These are phyloP conservation scores for Morinoia aosen DNA, from an alignment of 2,888 invertebrate species.

Conservation along the genomic window DNA sequence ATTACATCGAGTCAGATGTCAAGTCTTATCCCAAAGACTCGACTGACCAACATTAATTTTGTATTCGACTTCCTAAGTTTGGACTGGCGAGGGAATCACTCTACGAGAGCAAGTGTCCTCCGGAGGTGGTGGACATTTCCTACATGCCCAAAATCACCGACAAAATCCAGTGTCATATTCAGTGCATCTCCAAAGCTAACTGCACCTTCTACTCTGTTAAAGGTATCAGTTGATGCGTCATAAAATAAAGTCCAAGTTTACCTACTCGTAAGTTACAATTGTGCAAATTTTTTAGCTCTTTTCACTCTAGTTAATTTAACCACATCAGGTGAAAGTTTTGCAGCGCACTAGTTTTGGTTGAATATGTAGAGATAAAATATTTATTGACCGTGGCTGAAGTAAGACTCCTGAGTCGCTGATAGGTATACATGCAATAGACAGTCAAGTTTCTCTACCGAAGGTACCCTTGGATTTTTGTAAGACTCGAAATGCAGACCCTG, in stretches of 20 bases:
- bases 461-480: too few relatives aligned
- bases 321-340: too few relatives aligned
- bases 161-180: background rate
- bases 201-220: slow-evolving; percentile 40
- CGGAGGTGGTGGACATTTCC: background rate
- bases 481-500: too few relatives aligned
- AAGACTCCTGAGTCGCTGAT: too few relatives aligned
- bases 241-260: background rate
- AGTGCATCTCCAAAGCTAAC: background rate
- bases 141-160: background rate
- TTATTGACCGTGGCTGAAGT: too few relatives aligned
- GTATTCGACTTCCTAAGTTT: background rate
- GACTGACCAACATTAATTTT: background rate
- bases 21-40: too few relatives aligned
- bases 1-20: too few relatives aligned
- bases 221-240: background rate
- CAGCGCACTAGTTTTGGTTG: too few relatives aligned
- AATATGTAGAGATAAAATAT: too few relatives aligned
- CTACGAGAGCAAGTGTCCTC: background rate
- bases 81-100: background rate
- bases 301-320: too few relatives aligned
- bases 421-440: too few relatives aligned
- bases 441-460: too few relatives aligned
- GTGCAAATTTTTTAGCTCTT: background rate
- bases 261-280: background rate